Percentiles rank a stretch among this genome's conserved stretches.
Evolutionary conservation across 2,113 vertebrate genomes (phyloP).

Genomic region (Tapirus terrestris): DNA sequence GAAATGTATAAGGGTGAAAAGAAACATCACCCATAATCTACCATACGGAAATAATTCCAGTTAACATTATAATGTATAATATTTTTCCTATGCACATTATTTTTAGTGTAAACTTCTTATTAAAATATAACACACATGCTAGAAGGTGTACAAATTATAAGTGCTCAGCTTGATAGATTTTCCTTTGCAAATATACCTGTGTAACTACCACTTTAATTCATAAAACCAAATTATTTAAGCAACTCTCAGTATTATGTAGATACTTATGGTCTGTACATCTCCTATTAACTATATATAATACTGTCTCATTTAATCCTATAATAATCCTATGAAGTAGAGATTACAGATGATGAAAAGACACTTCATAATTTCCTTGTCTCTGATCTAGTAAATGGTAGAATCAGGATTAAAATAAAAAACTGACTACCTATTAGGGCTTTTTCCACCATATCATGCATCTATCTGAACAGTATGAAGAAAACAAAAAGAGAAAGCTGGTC

Average conservation of each 20-base stretch:
- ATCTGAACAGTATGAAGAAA: not conserved
- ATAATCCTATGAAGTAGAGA: not conserved
- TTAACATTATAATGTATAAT: not conserved
- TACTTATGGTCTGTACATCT: not conserved
- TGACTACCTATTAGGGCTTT: not conserved
- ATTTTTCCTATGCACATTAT: not conserved
- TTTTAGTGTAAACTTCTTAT: constrained; percentile 9
- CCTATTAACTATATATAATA: not conserved
- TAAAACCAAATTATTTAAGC: not conserved
- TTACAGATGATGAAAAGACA: constrained; percentile 22
- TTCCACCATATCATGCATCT: not conserved
- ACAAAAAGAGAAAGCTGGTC: not conserved
- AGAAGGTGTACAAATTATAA: not conserved
- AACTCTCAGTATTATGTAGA: not conserved
- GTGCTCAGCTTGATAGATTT: not conserved
- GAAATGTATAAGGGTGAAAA: not conserved
- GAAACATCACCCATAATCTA: not conserved
- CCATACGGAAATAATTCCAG: not conserved
- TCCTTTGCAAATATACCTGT: not conserved
- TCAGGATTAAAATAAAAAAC: not conserved
- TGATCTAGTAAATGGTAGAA: not conserved
- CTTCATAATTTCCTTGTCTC: not conserved
- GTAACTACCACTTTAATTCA: not conserved
- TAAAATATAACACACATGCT: not conserved
- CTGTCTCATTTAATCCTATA: not conserved